Conservation (phyloP, 2,888 invertebrate genomes). For the Dione juno region DNA sequence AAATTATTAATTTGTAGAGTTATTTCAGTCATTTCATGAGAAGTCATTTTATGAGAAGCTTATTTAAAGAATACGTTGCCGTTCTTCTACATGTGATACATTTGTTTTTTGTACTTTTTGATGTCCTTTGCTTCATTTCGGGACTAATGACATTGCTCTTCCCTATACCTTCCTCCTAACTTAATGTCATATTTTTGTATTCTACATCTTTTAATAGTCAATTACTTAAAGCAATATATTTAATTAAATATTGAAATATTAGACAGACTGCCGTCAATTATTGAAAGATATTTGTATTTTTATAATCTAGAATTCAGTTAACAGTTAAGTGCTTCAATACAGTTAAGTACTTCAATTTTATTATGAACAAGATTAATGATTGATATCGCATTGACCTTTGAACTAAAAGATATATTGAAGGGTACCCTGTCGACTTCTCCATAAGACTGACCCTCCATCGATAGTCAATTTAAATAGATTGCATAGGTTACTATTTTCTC, state of each 20-base stretch:
- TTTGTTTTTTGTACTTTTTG: background rate
- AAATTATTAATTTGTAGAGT: background rate
- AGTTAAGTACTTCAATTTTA: background rate
- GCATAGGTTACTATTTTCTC: slow-evolving; percentile 50
- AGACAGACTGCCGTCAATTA: background rate
- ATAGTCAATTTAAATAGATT: slow-evolving; percentile 44
- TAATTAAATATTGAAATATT: background rate
- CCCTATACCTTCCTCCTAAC: background rate
- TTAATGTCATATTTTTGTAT: background rate
- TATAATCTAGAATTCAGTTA: background rate
- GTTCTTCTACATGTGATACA: background rate
- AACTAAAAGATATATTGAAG: slow-evolving; percentile 21
- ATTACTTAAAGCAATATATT: background rate
- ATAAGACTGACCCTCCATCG: slow-evolving; percentile 46
- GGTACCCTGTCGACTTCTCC: slow-evolving; percentile 53
- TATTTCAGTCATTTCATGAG: background rate
- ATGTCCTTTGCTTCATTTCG: background rate
- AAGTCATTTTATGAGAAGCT: background rate
- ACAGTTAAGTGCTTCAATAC: background rate
- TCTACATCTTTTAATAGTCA: background rate
- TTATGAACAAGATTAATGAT: slow-evolving; percentile 26
- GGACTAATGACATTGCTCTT: background rate
- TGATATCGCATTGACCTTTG: slow-evolving; percentile 29
- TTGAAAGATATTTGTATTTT: background rate
- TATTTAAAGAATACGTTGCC: background rate